Percentiles rank a stretch among this genome's conserved stretches.
Conservation (phyloP, 2,888 invertebrate species). For the Noctuana brunneofusca region DNA sequence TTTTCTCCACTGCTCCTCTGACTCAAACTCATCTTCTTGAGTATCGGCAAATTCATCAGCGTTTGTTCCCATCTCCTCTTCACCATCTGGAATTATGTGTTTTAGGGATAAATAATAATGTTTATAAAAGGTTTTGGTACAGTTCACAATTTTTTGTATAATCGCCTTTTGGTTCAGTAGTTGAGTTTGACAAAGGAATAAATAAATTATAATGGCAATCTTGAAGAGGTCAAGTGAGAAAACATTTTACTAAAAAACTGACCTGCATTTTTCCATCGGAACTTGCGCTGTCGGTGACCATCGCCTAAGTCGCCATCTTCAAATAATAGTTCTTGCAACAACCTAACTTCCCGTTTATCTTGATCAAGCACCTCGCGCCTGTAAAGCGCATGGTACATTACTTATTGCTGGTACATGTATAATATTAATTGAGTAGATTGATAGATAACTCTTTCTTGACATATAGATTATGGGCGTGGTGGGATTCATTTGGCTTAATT, state of each 20-base stretch:
- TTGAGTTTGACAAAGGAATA: too few species aligned
- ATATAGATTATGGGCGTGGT: too few species aligned
- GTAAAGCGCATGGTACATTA: slow-evolving; percentile 26
- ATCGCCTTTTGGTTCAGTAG: too few species aligned
- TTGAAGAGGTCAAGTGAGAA: too few species aligned
- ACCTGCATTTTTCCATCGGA: slow-evolving; percentile 93
- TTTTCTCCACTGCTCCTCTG: slow-evolving; percentile 90
- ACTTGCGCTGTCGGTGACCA: slow-evolving; percentile 89
- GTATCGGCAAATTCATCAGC: slow-evolving; percentile 61
- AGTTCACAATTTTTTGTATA: too few species aligned
- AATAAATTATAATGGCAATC: too few species aligned
- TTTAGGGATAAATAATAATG: too few species aligned
- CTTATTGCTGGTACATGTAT: background rate
- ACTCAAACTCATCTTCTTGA: slow-evolving; percentile 87
- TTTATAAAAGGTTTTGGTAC: too few species aligned
- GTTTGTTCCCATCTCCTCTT: slow-evolving; percentile 54
- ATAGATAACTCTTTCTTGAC: too few species aligned
- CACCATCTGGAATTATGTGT: slow-evolving; percentile 58
- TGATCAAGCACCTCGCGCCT: slow-evolving; percentile 93
- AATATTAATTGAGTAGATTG: too few species aligned
- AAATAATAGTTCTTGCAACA: slow-evolving; percentile 92
- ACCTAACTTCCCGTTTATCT: slow-evolving; percentile 92
- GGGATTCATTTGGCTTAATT: too few species aligned
- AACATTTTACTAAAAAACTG: slow-evolving; percentile 18
- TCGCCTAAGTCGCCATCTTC: slow-evolving; percentile 95